phyloP scores from a whole-genome alignment of 2,113 vertebrate species.

The Eupsittula cactorum region DNA sequence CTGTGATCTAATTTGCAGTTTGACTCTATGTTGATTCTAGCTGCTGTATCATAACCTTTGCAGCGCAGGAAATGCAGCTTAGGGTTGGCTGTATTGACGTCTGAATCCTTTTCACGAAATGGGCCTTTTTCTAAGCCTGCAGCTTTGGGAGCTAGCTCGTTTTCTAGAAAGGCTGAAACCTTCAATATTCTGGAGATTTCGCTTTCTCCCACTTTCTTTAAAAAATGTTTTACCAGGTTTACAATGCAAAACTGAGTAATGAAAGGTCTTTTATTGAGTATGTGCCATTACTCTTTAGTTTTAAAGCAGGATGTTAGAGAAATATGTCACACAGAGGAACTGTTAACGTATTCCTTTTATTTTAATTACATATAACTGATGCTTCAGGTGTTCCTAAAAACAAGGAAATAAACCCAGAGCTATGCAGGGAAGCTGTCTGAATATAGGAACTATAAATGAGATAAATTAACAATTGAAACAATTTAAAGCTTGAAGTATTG shows the following conservation, averaged over 20 bases:
- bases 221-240: conserved; percentile 33
- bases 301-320: conserved; percentile 49
- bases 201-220: background rate
- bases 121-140: background rate
- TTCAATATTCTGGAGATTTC: background rate
- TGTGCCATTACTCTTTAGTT: conserved; percentile 17
- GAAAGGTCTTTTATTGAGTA: conserved; percentile 2
- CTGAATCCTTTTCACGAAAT: background rate
- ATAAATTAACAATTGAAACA: background rate
- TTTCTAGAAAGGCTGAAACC: background rate
- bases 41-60: background rate
- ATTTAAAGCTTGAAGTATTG: background rate
- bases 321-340: conserved; percentile 59
- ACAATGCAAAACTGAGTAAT: conserved; percentile 30
- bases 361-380: conserved; percentile 68
- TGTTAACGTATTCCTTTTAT: conserved; percentile 60
- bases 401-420: background rate
- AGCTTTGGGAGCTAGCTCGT: background rate
- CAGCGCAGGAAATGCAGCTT: background rate
- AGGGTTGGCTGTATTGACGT: background rate
- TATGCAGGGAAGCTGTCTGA: background rate
- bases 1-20: conserved; percentile 65
- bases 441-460: background rate
- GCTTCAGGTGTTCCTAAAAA: conserved; percentile 34
- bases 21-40: conserved; percentile 53